Evolutionary conservation across 2,113 vertebrate genomes (phyloP), one percentile per base, ranked within the genome.

Genomic region (Varanus salvator): DNA sequence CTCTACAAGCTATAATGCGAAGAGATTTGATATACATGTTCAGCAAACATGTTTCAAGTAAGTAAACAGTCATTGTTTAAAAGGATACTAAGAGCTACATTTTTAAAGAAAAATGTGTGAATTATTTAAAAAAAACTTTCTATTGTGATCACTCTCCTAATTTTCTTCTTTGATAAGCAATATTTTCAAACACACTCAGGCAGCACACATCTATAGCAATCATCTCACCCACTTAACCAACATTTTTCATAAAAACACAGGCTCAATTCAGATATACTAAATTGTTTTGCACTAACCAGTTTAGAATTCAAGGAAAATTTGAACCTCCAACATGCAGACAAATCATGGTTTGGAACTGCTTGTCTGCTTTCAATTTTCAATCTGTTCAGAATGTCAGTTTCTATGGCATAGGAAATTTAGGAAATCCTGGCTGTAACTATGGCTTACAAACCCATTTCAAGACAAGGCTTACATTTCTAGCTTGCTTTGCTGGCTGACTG

Each of bases 1-100:
- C 95, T 99, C 99, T 96, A 99, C 99, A 87, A 99, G 97, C 99
- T 99, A 93, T 86, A 95, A 95, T 1, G 88, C 66, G 44, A 95
- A 90, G 87, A 83, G 3, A 84, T 81, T 87, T 90, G 69, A 91
- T 38, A 19, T 84, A 90, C 1, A 87, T 60, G 87, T 93, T 89
- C 34, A 80, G 38, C 48, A 90, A 60, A 29, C 1, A 80, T 44
- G n/a, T 80, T 29, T 71, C n/a, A 89, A 60, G 52, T 77, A 38
- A 88, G 50, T 38, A 88, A 72, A 25, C 25, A 64, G 38, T 2
- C 23, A 11, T 34, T 48, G 21, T 57, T 9, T 29, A 52, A 80
- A 25, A 64, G 8, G 31, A 66, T 44, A 19, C 50, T 29, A 74
- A 27, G 19, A 74, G 17, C 3, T 27, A 4, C 23, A 34, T 85